phyloP scores from a whole-genome alignment of 2,797 vertebrate genomes.

The Orestias chungarensis region DNA sequence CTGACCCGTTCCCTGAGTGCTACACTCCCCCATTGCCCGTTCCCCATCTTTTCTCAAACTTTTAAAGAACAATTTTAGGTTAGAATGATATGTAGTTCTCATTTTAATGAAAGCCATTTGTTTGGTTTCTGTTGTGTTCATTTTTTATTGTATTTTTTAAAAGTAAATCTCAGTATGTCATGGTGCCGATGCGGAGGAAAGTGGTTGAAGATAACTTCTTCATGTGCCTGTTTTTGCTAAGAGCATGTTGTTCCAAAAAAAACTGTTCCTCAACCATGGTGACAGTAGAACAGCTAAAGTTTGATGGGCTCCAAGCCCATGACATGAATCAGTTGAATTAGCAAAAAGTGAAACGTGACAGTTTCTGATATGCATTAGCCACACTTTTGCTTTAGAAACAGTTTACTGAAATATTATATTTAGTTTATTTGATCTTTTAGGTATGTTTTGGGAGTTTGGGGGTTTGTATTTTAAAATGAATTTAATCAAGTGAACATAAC shows the following conservation, averaged over 20 bases:
- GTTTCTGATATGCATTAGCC: conserved; percentile 56
- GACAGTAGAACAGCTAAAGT: conserved; percentile 46
- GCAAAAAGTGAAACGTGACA: conserved; percentile 43
- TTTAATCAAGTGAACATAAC: background rate
- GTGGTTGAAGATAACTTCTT: conserved; percentile 32
- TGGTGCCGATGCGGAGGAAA: background rate
- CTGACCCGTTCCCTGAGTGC: conserved; percentile 42
- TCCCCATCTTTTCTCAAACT: conserved; percentile 15
- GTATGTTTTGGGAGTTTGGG: background rate
- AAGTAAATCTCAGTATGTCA: conserved; percentile 4
- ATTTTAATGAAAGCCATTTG: conserved; percentile 31
- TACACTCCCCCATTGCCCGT: background rate
- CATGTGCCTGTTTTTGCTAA: conserved; percentile 53
- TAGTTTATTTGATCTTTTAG: background rate
- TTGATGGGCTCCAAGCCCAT: conserved; percentile 47
- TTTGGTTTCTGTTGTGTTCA: conserved; percentile 10
- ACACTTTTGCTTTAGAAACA: conserved; percentile 37
- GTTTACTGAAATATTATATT: conserved; percentile 42
- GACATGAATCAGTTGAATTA: conserved; percentile 62
- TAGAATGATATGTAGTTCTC: conserved; percentile 28
- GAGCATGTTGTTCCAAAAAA: conserved; percentile 45
- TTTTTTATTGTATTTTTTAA: background rate
- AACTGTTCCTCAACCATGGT: conserved; percentile 58
- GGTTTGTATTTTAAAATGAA: too few relatives aligned
- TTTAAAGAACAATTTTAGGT: conserved; percentile 48